Percentiles rank a stretch among this genome's conserved stretches.
Conservation (phyloP, 2,797 vertebrate species). For the Alcedo quadribrachys region DNA sequence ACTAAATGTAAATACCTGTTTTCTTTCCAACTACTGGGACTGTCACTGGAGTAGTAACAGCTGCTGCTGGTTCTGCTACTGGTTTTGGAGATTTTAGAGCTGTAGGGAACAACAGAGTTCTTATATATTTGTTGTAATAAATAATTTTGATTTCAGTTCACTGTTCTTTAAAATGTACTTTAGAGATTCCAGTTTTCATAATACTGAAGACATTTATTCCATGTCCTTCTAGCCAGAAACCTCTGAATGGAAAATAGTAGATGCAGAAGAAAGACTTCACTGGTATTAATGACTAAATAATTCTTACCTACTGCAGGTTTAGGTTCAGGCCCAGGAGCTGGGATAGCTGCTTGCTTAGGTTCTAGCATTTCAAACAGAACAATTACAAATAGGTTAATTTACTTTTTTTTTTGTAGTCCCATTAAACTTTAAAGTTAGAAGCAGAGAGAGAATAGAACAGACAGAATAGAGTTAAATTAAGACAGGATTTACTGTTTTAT, state of each 20-base stretch:
- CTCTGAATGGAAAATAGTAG: background rate
- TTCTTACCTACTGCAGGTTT: slow-evolving; percentile 79
- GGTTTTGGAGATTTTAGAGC: slow-evolving; percentile 77
- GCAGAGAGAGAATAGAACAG: background rate
- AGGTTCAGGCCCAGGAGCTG: slow-evolving; percentile 74
- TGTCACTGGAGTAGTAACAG: slow-evolving; percentile 82
- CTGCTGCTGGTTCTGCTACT: slow-evolving; percentile 60
- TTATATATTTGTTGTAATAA: background rate
- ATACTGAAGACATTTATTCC: background rate
- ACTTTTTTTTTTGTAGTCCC: background rate
- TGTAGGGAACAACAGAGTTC: background rate
- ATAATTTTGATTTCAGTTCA: background rate
- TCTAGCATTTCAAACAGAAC: slow-evolving; percentile 79
- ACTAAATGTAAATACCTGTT: slow-evolving; percentile 84
- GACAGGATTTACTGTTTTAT: background rate
- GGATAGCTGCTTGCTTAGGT: slow-evolving; percentile 74
- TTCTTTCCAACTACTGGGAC: slow-evolving; percentile 90
- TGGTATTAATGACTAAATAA: background rate
- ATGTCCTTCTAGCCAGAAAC: background rate
- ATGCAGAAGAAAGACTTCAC: background rate
- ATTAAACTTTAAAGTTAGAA: background rate
- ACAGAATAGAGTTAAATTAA: background rate
- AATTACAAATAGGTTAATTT: slow-evolving; percentile 58
- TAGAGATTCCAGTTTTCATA: background rate
- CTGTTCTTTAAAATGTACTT: background rate